Percentiles rank a stretch among this genome's conserved stretches.
Conservation (phyloP, 2,113 vertebrate genomes). For the Empidonax traillii region DNA sequence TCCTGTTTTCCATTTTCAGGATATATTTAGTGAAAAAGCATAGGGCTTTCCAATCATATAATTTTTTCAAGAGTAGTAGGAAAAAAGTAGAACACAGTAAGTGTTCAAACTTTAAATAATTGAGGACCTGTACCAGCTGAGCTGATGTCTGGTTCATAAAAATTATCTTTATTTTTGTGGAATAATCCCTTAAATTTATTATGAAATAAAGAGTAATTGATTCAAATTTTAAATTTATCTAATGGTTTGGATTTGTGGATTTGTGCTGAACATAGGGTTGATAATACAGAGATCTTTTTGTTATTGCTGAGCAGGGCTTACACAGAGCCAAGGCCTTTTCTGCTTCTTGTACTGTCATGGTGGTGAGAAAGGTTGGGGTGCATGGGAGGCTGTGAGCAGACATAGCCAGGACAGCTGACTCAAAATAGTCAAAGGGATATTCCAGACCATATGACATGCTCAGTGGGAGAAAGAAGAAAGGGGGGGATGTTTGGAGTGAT, state of each 20-base stretch:
- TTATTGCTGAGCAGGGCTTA: not conserved
- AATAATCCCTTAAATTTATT: not conserved
- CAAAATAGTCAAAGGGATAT: not conserved
- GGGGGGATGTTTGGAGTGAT: accelerated
- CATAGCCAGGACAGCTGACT: not conserved
- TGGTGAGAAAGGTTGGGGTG: not conserved
- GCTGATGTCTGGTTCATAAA: not conserved
- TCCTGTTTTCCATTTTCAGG: not conserved
- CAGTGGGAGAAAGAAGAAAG: not conserved
- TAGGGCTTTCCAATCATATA: accelerated
- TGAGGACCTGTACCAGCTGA: not conserved
- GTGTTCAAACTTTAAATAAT: not conserved
- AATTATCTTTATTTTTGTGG: not conserved
- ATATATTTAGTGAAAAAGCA: not conserved
- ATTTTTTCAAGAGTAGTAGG: not conserved
- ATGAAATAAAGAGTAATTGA: not conserved
- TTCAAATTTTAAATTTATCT: not conserved
- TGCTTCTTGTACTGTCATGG: not conserved
- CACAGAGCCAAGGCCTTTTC: not conserved
- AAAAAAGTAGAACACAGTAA: not conserved
- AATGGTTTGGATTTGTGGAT: not conserved
- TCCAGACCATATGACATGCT: not conserved
- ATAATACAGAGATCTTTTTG: not conserved
- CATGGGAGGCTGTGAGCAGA: not conserved
- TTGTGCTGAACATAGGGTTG: not conserved